These are phyloP conservation scores for Buphagus erythrorhynchus DNA, from an alignment of 2,797 vertebrate genomes.

Conservation along the genomic window DNA sequence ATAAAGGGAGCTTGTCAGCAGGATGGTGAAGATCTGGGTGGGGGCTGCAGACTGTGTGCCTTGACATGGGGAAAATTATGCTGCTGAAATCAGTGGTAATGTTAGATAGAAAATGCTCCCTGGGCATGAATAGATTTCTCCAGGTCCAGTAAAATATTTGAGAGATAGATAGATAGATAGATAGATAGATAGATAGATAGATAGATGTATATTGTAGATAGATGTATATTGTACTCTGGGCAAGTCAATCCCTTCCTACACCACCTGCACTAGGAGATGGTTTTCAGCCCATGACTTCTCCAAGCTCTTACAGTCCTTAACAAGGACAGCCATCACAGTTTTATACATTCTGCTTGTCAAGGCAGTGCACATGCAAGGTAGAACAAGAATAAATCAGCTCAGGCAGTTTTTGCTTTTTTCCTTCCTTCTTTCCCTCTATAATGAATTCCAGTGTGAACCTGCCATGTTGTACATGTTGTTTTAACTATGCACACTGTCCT, in stretches of 20 bases:
- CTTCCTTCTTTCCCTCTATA: not conserved
- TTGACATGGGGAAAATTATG: not conserved
- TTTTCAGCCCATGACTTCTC: not conserved
- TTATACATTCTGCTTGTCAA: not conserved
- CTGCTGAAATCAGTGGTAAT: not conserved
- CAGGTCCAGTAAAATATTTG: not conserved
- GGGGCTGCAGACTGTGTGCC: not conserved
- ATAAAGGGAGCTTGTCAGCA: not conserved
- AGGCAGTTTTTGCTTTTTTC: not conserved
- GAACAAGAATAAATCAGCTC: not conserved
- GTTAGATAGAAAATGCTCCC: not conserved
- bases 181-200: not conserved
- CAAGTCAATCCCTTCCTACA: not conserved
- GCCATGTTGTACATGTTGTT: not conserved
- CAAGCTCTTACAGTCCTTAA: not conserved
- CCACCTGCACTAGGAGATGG: accelerated
- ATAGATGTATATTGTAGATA: too few species aligned
- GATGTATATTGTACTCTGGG: too few species aligned
- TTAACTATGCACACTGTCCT: not conserved
- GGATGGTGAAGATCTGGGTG: not conserved
- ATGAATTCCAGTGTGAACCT: not conserved
- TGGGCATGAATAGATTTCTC: not conserved
- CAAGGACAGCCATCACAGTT: not conserved
- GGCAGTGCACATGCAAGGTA: not conserved
- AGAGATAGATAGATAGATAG: not conserved